phyloP scores from a whole-genome alignment of 2,888 invertebrate genomes.

The Eupsilia transversa region DNA sequence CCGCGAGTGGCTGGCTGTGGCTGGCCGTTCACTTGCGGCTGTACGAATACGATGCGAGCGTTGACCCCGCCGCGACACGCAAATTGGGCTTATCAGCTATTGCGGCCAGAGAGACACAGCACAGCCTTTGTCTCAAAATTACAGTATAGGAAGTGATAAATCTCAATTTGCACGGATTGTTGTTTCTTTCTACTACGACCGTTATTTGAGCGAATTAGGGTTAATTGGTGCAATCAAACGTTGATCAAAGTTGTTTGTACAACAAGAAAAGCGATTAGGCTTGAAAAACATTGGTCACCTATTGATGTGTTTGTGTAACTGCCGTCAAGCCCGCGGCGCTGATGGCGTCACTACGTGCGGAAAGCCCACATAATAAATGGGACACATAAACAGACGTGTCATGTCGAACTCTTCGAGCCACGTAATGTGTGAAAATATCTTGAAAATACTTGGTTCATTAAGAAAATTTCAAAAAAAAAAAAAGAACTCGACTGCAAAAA shows the following conservation, averaged over 20 bases:
- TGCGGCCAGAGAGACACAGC: slow-evolving; percentile 20
- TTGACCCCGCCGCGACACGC: slow-evolving; percentile 62
- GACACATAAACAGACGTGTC: slow-evolving; percentile 66
- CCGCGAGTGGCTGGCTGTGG: slow-evolving; percentile 1
- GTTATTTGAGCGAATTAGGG: slow-evolving; percentile 65
- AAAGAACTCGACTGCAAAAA: too few species aligned
- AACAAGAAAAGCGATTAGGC: slow-evolving; percentile 54
- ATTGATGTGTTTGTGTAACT: slow-evolving; percentile 54
- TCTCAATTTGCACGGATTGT: slow-evolving; percentile 64
- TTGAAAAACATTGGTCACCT: slow-evolving; percentile 24
- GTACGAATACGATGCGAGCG: slow-evolving; percentile 57
- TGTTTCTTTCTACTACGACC: slow-evolving; percentile 53
- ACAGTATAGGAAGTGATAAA: slow-evolving; percentile 65
- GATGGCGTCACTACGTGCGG: slow-evolving; percentile 47
- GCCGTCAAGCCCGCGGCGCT: slow-evolving; percentile 12
- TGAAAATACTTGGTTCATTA: not conserved
- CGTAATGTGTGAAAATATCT: slow-evolving; percentile 24
- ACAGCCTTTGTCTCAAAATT: slow-evolving; percentile 60
- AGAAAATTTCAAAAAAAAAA: too few species aligned
- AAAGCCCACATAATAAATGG: slow-evolving; percentile 65
- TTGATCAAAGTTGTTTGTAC: slow-evolving; percentile 62
- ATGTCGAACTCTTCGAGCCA: not conserved
- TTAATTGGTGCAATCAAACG: slow-evolving; percentile 67
- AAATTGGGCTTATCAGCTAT: slow-evolving; percentile 61
- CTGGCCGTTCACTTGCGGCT: slow-evolving; percentile 60